Evolutionary conservation across 1,140 invertebrate species (phyloP).

Genomic region (Aleiodes sp.): DNA sequence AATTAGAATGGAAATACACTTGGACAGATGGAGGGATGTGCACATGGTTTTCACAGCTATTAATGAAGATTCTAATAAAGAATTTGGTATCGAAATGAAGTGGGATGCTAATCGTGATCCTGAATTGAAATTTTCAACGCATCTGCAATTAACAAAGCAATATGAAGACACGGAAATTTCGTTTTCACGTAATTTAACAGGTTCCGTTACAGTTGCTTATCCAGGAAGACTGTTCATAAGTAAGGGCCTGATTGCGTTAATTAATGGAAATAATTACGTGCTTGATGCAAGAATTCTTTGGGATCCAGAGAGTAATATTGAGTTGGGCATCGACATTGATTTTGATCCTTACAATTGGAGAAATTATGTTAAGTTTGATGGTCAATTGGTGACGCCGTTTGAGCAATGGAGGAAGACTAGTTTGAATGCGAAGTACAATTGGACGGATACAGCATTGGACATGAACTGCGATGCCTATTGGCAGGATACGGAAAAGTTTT

Average conservation of each 20-base stretch:
- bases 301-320: constrained; percentile 67
- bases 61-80: constrained; percentile 69
- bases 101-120: constrained; percentile 87
- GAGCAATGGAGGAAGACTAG: constrained; percentile 77
- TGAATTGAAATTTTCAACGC: constrained; percentile 71
- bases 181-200: constrained; percentile 67
- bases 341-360: constrained; percentile 62
- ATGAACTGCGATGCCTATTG: constrained; percentile 65
- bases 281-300: constrained; percentile 67
- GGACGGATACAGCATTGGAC: constrained; percentile 52
- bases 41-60: constrained; percentile 71
- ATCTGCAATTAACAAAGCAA: constrained; percentile 64
- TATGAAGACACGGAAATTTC: constrained; percentile 48
- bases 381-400: constrained; percentile 75
- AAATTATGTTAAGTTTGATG: constrained; percentile 60
- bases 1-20: constrained; percentile 71
- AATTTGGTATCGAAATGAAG: constrained; percentile 75
- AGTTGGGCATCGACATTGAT: constrained; percentile 64
- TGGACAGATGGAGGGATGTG: constrained; percentile 81
- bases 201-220: constrained; percentile 72
- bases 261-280: constrained; percentile 60
- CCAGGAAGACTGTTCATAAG: constrained; percentile 76
- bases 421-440: constrained; percentile 67
- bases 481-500: constrained; percentile 69
- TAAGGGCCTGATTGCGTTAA: constrained; percentile 64